Conservation (phyloP, 1,140 invertebrate species). For the Aphidius ervi region DNA sequence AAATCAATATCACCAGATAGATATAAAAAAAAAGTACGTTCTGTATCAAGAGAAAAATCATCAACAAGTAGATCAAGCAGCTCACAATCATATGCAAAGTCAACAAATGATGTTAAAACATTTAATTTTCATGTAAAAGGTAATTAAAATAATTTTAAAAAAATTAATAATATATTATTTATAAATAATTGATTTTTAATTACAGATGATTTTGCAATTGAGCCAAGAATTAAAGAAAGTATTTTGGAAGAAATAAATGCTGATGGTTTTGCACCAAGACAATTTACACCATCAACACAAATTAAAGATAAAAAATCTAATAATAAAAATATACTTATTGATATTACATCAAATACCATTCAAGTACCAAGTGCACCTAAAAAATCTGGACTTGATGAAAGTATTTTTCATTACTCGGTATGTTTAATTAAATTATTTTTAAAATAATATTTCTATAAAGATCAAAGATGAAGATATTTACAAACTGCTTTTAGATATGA, state of each 20-base stretch:
- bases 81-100: conserved; percentile 44
- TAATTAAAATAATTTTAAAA: conserved; percentile 18
- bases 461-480: too few relatives aligned
- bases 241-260: conserved; percentile 50
- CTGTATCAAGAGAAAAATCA: conserved; percentile 47
- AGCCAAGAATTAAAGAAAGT: conserved; percentile 39
- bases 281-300: conserved; percentile 38
- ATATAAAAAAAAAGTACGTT: conserved; percentile 39
- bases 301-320: conserved; percentile 39
- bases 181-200: conserved; percentile 10
- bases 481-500: too few relatives aligned
- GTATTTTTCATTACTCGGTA: conserved; percentile 52
- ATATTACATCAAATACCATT: conserved; percentile 46
- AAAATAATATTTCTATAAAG: neutral
- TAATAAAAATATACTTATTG: conserved; percentile 42
- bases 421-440: conserved; percentile 9
- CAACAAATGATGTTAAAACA: conserved; percentile 31
- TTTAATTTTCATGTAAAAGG: conserved; percentile 36
- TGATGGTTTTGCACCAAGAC: conserved; percentile 46
- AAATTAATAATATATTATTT: neutral
- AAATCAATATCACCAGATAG: conserved; percentile 42
- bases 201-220: conserved; percentile 46
- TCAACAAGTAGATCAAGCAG: conserved; percentile 48
- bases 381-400: conserved; percentile 32
- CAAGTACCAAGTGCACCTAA: conserved; percentile 37